phyloP scores from a whole-genome alignment of 2,888 invertebrate species.

The Ypsolopha scabrella region DNA sequence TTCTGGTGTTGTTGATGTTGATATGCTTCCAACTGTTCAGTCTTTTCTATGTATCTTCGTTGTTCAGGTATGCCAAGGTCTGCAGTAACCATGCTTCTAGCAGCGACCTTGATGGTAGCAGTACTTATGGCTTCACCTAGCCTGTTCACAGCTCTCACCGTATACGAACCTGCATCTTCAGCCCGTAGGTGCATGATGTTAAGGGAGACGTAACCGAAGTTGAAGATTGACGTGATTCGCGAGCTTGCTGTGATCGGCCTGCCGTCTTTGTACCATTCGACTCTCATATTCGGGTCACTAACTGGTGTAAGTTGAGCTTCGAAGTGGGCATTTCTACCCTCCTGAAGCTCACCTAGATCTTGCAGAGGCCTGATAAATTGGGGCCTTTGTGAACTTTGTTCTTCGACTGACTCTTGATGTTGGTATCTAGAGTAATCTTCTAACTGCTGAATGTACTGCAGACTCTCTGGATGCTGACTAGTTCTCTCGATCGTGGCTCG shows the following conservation, averaged over 20 bases:
- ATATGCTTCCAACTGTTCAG: conserved; percentile 91
- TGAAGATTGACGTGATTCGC: conserved; percentile 96
- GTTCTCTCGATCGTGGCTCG: conserved; percentile 87
- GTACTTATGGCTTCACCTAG: conserved; percentile 91
- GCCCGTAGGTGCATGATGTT: conserved; percentile 98
- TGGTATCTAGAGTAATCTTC: conserved; percentile 92
- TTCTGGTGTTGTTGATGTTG: conserved; percentile 85
- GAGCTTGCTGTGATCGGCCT: conserved; percentile 96
- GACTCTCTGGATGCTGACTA: conserved; percentile 91
- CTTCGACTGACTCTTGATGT: conserved; percentile 86
- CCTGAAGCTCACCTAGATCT: conserved; percentile 87
- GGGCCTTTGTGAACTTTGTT: conserved; percentile 83
- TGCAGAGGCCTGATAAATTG: conserved; percentile 90
- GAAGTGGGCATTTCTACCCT: conserved; percentile 93
- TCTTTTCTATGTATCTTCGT: conserved; percentile 90
- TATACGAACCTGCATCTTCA: conserved; percentile 97
- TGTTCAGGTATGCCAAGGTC: conserved; percentile 93
- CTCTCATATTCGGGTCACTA: conserved; percentile 93
- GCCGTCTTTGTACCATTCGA: conserved; percentile 97
- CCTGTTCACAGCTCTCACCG: conserved; percentile 91
- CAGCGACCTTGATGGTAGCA: conserved; percentile 80
- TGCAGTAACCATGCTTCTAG: conserved; percentile 85
- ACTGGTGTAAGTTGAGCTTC: conserved; percentile 94
- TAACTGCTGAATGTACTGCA: conserved; percentile 90
- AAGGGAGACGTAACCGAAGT: conserved; percentile 98